Percentiles rank a stretch among this genome's conserved stretches.
Evolutionary conservation across 37 sponge, comb jelly and placozoan species (phyloP).

Genomic region (Bolinopsis microptera): DNA sequence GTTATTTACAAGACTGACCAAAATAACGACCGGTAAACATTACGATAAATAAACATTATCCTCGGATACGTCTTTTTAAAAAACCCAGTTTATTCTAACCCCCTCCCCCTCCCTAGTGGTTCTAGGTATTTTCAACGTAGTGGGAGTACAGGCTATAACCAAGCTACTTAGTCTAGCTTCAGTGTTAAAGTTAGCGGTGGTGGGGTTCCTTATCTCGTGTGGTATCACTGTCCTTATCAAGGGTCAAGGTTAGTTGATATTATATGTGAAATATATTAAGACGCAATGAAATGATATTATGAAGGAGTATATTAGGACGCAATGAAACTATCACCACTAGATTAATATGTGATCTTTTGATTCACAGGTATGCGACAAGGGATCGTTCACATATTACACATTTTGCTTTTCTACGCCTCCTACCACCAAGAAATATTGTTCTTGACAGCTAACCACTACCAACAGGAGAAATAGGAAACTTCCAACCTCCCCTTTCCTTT

Average conservation of each 20-base stretch:
- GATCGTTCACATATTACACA: no score
- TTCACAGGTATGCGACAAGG: no score
- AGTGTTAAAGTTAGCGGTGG: constrained; percentile 21
- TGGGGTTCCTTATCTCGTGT: constrained; percentile 32
- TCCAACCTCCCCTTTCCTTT: background rate
- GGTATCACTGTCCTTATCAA: background rate
- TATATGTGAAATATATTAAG: no score
- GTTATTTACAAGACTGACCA: no score
- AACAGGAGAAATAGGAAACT: constrained; percentile 34
- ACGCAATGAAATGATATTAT: no score
- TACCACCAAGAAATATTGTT: background rate
- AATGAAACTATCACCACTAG: no score
- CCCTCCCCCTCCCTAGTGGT: background rate
- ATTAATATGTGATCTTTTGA: no score
- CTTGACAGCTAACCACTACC: background rate
- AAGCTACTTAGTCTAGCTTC: background rate
- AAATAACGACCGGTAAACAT: no score
- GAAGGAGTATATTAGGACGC: no score
- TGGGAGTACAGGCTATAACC: background rate
- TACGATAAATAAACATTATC: no score
- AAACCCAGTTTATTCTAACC: no score
- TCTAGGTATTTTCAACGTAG: background rate
- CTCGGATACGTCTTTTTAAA: no score
- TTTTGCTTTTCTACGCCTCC: background rate
- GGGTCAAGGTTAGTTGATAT: constrained; percentile 12